phyloP scores from a whole-genome alignment of 2,888 invertebrate species.

The Exephanes ischioxanthus region DNA sequence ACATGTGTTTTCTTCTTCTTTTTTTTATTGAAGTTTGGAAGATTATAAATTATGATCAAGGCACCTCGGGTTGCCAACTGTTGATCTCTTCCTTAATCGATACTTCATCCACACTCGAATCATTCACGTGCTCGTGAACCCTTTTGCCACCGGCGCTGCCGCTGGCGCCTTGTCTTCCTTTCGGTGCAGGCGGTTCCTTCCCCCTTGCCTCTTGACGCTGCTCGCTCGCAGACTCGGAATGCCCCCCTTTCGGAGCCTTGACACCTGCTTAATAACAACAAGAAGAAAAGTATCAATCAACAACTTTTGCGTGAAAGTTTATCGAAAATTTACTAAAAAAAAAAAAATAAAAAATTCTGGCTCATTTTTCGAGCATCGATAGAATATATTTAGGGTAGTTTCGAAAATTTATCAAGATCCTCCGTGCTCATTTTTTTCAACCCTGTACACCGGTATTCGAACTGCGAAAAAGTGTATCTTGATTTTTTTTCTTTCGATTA shows the following conservation, averaged over 20 bases:
- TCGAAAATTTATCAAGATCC: slow-evolving; percentile 63
- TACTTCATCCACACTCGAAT: slow-evolving; percentile 87
- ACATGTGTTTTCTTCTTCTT: background rate
- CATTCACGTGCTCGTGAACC: slow-evolving; percentile 85
- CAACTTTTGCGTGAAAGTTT: background rate
- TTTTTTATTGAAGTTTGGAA: slow-evolving; percentile 13
- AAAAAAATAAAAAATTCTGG: background rate
- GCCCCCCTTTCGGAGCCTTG: slow-evolving; percentile 73
- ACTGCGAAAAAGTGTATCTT: slow-evolving; percentile 19
- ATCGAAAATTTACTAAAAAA: background rate
- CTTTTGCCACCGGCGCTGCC: slow-evolving; percentile 78
- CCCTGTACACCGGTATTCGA: background rate
- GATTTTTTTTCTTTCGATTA: slow-evolving; percentile 14
- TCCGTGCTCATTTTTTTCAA: slow-evolving; percentile 69
- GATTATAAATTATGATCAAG: slow-evolving; percentile 48
- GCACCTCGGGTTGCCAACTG: slow-evolving; percentile 80
- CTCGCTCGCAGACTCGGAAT: slow-evolving; percentile 75
- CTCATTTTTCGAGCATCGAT: background rate
- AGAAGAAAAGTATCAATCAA: slow-evolving; percentile 25
- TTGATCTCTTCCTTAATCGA: slow-evolving; percentile 83
- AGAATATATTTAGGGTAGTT: background rate
- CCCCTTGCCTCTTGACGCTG: slow-evolving; percentile 60
- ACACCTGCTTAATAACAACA: slow-evolving; percentile 69
- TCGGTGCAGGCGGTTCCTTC: slow-evolving; percentile 69
- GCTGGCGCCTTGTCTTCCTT: slow-evolving; percentile 52